Evolutionary conservation across 1,140 invertebrate species (phyloP).

Genomic region (Drosophila pseudoobscura): DNA sequence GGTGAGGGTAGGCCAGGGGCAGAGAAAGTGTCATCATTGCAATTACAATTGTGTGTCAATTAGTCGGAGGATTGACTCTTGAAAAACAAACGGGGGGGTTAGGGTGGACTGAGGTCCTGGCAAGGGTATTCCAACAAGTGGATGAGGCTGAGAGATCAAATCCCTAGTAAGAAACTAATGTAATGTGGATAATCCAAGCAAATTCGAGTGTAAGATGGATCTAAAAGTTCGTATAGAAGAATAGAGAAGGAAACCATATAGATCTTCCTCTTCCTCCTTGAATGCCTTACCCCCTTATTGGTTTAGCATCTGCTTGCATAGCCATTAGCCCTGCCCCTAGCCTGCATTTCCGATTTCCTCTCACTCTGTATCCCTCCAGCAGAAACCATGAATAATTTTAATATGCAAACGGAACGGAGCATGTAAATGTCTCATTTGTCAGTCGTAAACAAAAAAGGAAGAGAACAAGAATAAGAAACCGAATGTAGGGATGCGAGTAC

Average conservation of each 20-base stretch:
- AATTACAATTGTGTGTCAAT: constrained; percentile 33
- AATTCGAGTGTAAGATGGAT: no score
- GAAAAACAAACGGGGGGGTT: no score
- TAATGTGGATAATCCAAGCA: background rate
- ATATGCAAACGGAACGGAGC: constrained; percentile 29
- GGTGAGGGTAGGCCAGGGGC: background rate
- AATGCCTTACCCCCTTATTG: background rate
- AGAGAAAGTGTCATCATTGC: constrained; percentile 42
- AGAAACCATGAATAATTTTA: constrained; percentile 66
- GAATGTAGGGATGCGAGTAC: constrained; percentile 1
- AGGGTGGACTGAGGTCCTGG: no score
- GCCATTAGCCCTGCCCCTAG: no score
- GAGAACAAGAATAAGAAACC: constrained; percentile 17
- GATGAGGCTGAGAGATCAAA: background rate
- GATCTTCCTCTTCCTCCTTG: background rate
- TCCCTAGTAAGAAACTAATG: background rate
- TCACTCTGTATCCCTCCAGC: background rate
- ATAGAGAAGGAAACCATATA: no score
- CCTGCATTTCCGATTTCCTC: constrained; percentile 6
- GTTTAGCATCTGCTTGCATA: background rate
- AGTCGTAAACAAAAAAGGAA: constrained; percentile 53
- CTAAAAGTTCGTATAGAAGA: no score
- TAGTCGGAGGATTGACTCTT: constrained; percentile 50
- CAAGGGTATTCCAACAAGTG: background rate
- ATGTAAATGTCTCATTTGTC: constrained; percentile 77